Conservation (phyloP, 2,113 vertebrate species). For the Podocnemis expansa region DNA sequence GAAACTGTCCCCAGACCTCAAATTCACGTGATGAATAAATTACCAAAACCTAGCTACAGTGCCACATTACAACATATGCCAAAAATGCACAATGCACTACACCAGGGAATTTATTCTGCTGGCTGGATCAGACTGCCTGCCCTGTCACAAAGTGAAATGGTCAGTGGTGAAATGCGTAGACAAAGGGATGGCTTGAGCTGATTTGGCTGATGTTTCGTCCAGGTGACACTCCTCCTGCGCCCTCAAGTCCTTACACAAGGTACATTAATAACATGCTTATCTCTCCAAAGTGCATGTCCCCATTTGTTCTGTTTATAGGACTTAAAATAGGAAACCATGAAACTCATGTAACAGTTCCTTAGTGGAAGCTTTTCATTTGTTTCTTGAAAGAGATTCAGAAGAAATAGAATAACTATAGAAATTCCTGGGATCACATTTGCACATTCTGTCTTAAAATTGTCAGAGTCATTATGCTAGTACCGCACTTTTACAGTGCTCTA, state of each 20-base stretch:
- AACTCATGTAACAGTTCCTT: not conserved
- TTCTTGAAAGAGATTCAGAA: no score
- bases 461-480: not conserved
- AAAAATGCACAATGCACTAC: rapidly evolving
- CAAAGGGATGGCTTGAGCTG: not conserved
- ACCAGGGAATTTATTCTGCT: rapidly evolving
- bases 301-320: not conserved
- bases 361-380: not conserved
- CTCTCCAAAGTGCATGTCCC: not conserved
- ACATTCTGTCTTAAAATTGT: not conserved
- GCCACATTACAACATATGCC: rapidly evolving
- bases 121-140: rapidly evolving
- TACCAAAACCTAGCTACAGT: rapidly evolving
- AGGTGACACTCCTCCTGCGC: not conserved
- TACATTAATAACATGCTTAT: no score
- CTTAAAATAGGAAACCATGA: not conserved
- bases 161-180: rapidly evolving
- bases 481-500: not conserved
- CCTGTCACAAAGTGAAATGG: not conserved
- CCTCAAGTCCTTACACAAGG: rapidly evolving
- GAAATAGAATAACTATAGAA: not conserved
- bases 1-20: not conserved
- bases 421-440: not conserved
- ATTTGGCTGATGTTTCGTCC: not conserved
- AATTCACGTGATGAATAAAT: not conserved